Evolutionary conservation across 2,797 vertebrate genomes (phyloP).

Genomic region (Poecilia gillii): DNA sequence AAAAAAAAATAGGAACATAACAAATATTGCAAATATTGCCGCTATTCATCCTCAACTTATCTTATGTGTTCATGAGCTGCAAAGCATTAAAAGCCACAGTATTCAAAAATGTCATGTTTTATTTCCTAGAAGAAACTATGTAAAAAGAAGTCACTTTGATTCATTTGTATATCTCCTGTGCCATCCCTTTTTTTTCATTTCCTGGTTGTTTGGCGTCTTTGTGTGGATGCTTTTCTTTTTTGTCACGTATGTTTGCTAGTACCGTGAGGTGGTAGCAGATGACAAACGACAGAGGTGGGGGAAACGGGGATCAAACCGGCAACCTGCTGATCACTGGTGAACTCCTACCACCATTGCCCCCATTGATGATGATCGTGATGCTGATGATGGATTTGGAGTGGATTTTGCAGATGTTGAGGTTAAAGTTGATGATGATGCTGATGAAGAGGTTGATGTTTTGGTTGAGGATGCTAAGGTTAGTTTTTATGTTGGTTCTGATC

Average conservation of each 20-base stretch:
- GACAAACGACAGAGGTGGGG: background rate
- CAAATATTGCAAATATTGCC: background rate
- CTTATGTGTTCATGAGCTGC: background rate
- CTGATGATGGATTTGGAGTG: background rate
- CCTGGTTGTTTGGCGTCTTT: background rate
- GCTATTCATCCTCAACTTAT: background rate
- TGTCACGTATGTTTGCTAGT: accelerated
- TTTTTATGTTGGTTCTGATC: background rate
- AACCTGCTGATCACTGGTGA: too few species aligned
- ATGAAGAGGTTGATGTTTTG: background rate
- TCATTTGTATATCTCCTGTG: background rate
- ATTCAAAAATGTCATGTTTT: background rate
- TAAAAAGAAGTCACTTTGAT: background rate
- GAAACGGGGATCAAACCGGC: too few species aligned
- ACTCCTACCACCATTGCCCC: too few species aligned
- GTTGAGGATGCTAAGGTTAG: background rate
- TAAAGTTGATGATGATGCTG: background rate
- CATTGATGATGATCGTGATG: background rate
- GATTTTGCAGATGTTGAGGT: background rate
- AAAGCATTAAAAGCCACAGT: background rate
- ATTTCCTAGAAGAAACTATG: background rate
- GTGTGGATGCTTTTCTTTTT: background rate
- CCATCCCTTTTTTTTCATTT: background rate
- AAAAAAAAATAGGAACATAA: background rate
- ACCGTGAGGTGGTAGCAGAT: background rate